Base-by-base conservation (phyloP, 2,888 invertebrate genomes). In the Drosophila fulvimacula region DNA sequence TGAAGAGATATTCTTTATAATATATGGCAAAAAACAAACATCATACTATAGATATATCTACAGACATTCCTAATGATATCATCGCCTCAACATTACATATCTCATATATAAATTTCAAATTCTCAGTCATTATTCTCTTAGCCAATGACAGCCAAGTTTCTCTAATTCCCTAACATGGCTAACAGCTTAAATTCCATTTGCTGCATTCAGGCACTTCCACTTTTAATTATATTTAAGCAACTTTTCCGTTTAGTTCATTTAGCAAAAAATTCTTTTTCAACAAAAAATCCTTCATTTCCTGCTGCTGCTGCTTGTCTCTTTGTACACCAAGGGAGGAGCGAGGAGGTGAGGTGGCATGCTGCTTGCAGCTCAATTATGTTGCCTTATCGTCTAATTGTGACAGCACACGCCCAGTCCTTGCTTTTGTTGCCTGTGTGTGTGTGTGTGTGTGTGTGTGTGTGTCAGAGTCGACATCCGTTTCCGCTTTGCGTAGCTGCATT, bases 311-410 rank as follows among this genome's bases (percentile, higher is more conserved):
- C 46, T 27, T 27, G 3, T 38, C 49, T 17, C 21, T 6, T 10
- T 19, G 9, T 15, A 1, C 5, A n/a, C 13, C 17, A 1, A 10
- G n/a, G 17, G 5, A 11, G 32, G 5, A 1, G 21, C 6, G 21
- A 6, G 13, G 6, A 1, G 11, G 2, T 24, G 24, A 4, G 0
- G 17, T 0, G 24, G 42, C 21, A 42, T 21, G 38, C 4, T 7
- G 11, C 38, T 27, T 53, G 38, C 41, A 68, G 64, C 62, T 55
- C 80, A 68, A 76, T 82, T 85, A 85, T 81, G 80, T 56, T 79
- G 80, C 70, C 82, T 69, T 65, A 62, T 64, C 69, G 69, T 85
- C 85, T 85, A 85, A 81, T 81, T 85, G 82, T 82, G 68, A 70
- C 69, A 49, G 76, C 39, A 48, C 19, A 73, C 64, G 76, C 73